Base-by-base conservation (phyloP, 2,113 vertebrate genomes). In the Myotis lucifugus region DNA sequence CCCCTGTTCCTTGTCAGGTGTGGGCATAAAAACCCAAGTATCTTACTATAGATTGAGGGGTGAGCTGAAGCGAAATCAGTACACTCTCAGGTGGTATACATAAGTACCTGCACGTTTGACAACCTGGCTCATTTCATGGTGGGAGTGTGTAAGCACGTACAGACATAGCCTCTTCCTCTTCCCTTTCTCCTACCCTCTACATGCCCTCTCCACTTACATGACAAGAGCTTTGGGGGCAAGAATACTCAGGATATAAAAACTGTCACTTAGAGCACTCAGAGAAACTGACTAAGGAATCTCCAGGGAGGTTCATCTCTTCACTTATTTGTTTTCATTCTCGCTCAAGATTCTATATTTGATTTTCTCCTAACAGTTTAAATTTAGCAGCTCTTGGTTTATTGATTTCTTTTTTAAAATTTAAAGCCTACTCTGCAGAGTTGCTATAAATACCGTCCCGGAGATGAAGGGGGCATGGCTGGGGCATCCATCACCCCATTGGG, bases 351-450 rank as follows among this genome's bases (percentile, higher is more conserved):
- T 89, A 46, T 72, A 74, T 97, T 95, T 92, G 37, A 77, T 88
- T 90, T 90, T 50, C 54, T 82, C 84, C 79, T 82, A 94, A 64
- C n/a, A 37, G 73, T 95, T 94, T 95, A 94, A 96, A 96, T 87
- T 87, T 94, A 94, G 70, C 79, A 95, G 25, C 42, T 52, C 70
- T 87, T 73, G 48, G 83, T 67, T 70, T 90, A 90, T 90, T 72
- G 85, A 64, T 81, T 96, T 89, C 2, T 61, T 52, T 85, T 85
- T 77, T 18, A 32, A 79, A 95, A 88, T 21, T 7, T 86, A 91
- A 88, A 95, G 78, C 19, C 13, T 88, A n/a, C 3, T 77, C 42
- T 34, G 50, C 59, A 18, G 32, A 67, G 56, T 81, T 96, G 79
- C 89, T 85, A 6, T 84, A 77, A 76, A 83, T 95, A 61, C 79